A percentile compares a stretch with the other conserved stretches of the same genome.
Conservation (phyloP, 2,113 vertebrate genomes). For the Ciconia boyciana region DNA sequence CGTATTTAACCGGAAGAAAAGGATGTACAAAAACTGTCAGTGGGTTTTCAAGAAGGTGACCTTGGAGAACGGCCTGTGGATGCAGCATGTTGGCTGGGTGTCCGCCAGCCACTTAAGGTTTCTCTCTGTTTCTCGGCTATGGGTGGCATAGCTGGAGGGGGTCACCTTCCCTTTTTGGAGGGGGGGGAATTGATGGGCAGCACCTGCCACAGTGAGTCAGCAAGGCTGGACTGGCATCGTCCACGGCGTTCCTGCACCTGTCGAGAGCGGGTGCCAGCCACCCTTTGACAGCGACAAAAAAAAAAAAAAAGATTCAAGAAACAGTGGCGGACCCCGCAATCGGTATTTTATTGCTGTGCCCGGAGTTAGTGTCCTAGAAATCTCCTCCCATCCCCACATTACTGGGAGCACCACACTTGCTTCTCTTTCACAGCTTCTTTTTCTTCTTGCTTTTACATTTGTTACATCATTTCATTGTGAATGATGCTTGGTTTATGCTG, state of each 20-base stretch:
- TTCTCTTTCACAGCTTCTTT: background rate
- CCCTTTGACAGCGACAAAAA: background rate
- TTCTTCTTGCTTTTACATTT: background rate
- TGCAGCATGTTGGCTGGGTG: background rate
- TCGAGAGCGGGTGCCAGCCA: background rate
- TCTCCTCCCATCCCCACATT: background rate
- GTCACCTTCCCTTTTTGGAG: background rate
- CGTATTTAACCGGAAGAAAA: background rate
- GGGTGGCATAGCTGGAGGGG: background rate
- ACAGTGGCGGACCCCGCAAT: fast-evolving
- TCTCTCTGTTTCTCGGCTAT: background rate
- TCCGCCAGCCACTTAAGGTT: background rate
- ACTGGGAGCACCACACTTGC: fast-evolving
- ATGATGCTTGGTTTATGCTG: slow-evolving; percentile 50
- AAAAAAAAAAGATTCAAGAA: background rate
- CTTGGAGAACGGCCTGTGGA: background rate
- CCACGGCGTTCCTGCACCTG: background rate
- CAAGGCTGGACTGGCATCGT: background rate
- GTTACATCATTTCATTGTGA: background rate
- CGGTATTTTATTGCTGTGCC: background rate
- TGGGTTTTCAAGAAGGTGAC: background rate
- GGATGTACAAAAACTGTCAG: background rate
- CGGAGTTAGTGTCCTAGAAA: background rate
- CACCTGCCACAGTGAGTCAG: slow-evolving; percentile 11
- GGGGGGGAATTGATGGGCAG: background rate